These are phyloP conservation scores for Phalacrocorax aristotelis DNA, from an alignment of 2,113 vertebrate species.

Conservation along the genomic window DNA sequence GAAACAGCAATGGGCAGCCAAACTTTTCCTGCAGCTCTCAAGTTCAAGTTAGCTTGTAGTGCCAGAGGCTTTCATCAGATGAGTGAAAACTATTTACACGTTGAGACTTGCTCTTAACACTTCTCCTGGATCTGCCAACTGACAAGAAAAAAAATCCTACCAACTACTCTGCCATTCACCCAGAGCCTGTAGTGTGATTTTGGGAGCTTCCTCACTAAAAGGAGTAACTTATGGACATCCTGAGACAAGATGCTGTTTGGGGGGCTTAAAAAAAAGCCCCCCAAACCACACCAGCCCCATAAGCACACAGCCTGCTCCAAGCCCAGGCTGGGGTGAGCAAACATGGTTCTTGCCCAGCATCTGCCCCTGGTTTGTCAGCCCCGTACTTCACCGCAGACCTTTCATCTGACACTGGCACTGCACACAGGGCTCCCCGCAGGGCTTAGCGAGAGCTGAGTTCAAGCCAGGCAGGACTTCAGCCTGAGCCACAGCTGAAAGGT, in stretches of 20 bases:
- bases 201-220: background rate
- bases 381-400: background rate
- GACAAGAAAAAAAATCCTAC: background rate
- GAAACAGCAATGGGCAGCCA: background rate
- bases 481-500: background rate
- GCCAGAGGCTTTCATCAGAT: background rate
- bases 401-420: background rate
- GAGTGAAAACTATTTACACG: background rate
- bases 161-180: background rate
- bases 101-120: background rate
- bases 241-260: background rate
- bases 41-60: background rate
- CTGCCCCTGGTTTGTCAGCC: background rate
- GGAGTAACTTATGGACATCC: background rate
- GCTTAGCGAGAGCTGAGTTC: background rate
- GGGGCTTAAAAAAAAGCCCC: background rate
- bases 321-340: background rate
- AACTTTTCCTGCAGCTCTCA: background rate
- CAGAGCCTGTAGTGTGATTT: background rate
- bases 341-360: background rate
- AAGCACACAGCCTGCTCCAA: rapidly evolving
- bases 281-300: background rate
- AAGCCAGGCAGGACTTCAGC: background rate
- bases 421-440: background rate
- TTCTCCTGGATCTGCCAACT: background rate